phyloP scores from a whole-genome alignment of 2,113 vertebrate genomes.

The Nibea albiflora region DNA sequence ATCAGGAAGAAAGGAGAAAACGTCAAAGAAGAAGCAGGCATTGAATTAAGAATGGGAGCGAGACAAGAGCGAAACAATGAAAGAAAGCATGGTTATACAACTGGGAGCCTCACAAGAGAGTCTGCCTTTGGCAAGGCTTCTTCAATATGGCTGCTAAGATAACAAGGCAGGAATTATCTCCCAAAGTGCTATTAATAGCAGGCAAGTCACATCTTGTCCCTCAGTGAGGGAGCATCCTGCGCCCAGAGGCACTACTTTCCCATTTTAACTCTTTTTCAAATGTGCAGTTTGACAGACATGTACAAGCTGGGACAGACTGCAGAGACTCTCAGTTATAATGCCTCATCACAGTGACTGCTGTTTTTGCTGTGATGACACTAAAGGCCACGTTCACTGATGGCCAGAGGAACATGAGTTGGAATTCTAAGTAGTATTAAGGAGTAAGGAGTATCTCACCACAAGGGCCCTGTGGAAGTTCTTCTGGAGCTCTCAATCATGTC shows the following conservation, averaged over 20 bases:
- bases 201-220: conserved; percentile 79
- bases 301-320: conserved; percentile 33
- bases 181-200: conserved; percentile 84
- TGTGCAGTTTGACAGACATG: conserved; percentile 58
- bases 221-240: conserved; percentile 68
- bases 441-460: not conserved
- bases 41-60: conserved; percentile 36
- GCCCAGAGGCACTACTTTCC: conserved; percentile 62
- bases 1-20: not conserved
- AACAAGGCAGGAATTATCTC: conserved; percentile 84
- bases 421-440: not conserved
- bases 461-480: not conserved
- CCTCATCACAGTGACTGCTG: not conserved
- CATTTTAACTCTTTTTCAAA: conserved; percentile 63
- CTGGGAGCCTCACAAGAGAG: conserved; percentile 56
- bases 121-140: conserved; percentile 66
- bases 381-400: not conserved
- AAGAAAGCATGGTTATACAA: conserved; percentile 71
- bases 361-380: not conserved
- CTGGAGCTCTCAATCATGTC: not conserved
- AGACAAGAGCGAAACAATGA: conserved; percentile 37
- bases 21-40: conserved; percentile 35
- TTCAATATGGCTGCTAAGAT: conserved; percentile 72
- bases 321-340: conserved; percentile 4
- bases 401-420: not conserved